These are phyloP conservation scores for Nemopilema nomurai DNA, from an alignment of 30 jellyfish, hydroid and myxozoan species.

Conservation along the genomic window DNA sequence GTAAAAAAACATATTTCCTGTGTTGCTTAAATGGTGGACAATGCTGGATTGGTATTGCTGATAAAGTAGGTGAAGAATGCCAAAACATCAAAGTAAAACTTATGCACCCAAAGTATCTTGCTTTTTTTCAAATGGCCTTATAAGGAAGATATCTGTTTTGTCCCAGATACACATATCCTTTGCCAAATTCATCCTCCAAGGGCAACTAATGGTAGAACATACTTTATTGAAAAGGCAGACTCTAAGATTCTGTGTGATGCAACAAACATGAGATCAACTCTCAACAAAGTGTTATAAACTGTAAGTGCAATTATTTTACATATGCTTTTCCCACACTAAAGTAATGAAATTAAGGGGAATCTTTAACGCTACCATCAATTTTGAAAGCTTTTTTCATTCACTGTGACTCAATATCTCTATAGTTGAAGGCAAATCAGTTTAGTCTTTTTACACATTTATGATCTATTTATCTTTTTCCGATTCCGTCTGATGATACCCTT, in stretches of 20 bases:
- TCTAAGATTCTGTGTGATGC: too few relatives aligned
- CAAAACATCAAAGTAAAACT: slow-evolving; percentile 5
- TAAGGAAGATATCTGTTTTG: slow-evolving; percentile 24
- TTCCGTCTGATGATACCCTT: not conserved
- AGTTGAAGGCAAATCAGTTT: too few relatives aligned
- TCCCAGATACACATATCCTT: not conserved
- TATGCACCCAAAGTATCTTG: slow-evolving; percentile 8
- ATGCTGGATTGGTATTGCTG: slow-evolving; percentile 26
- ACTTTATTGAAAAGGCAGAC: too few relatives aligned
- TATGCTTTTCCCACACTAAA: not conserved
- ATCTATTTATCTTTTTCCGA: not conserved
- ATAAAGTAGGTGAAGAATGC: not conserved
- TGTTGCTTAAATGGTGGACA: slow-evolving; percentile 16
- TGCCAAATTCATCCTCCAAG: slow-evolving; percentile 2
- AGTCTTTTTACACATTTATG: not conserved
- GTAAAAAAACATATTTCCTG: not conserved
- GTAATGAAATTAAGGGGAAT: too few relatives aligned
- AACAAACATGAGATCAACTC: too few relatives aligned
- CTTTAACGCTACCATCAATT: too few relatives aligned
- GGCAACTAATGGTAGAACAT: not conserved
- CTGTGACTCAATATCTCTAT: too few relatives aligned
- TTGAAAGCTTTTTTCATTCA: too few relatives aligned
- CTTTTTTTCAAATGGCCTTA: not conserved
- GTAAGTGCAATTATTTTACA: too few relatives aligned
- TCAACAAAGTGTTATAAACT: too few relatives aligned